These are phyloP conservation scores for Gobio occitaniae DNA, from an alignment of 2,797 vertebrate genomes.

Conservation along the genomic window DNA sequence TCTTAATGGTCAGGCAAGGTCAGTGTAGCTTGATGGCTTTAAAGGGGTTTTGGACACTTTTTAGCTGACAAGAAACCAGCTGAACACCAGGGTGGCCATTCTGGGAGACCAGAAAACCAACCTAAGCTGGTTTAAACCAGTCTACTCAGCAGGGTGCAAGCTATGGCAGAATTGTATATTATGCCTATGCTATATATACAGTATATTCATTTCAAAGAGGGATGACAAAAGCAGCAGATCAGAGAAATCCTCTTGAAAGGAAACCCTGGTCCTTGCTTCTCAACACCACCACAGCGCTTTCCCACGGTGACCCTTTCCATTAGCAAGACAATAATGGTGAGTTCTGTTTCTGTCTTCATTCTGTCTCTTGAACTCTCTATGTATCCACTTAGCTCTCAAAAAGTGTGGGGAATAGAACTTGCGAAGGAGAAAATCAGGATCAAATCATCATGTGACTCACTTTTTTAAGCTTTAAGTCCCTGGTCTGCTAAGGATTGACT, in stretches of 20 bases:
- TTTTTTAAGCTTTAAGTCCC: constrained; percentile 12
- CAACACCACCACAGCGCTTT: constrained; percentile 35
- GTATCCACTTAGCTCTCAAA: constrained; percentile 15
- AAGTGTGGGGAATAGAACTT: neutral
- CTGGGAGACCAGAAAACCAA: neutral
- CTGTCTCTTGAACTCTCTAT: constrained; percentile 17
- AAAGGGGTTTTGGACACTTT: neutral
- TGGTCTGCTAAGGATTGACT: neutral
- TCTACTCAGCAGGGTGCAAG: neutral
- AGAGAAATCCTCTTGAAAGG: constrained; percentile 5
- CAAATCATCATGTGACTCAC: constrained; percentile 28
- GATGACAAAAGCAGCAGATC: neutral
- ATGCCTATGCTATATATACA: neutral
- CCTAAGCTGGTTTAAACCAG: neutral
- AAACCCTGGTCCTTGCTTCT: constrained; percentile 34
- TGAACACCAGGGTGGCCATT: neutral
- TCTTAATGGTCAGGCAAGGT: neutral
- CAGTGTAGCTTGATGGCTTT: neutral
- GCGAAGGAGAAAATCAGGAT: neutral
- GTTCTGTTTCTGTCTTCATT: constrained; percentile 17
- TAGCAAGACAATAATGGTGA: constrained; percentile 50
- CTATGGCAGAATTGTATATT: neutral
- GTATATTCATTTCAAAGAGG: neutral
- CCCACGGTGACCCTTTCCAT: constrained; percentile 52
- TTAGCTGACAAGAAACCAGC: neutral